Evolutionary conservation across 2,113 vertebrate genomes (phyloP).

Genomic region (human (Homo sapiens)): GRCh38 chr22:24891501-24892000

Average conservation of each 20-base stretch:
- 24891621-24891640: neutral
- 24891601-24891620: too few relatives aligned
- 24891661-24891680: neutral
- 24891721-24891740: neutral
- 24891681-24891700: neutral
- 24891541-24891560: neutral
- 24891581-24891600: neutral
- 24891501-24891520: neutral
- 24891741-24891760: neutral
- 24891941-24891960: accelerated
- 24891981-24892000: too few relatives aligned
- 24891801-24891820: neutral
- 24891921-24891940: neutral
- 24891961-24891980: neutral
- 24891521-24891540: neutral
- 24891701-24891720: neutral
- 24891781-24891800: neutral
- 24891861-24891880: neutral
- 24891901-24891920: accelerated
- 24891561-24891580: neutral
- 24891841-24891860: neutral
- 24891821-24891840: neutral
- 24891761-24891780: neutral
- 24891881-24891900: neutral
- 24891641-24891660: neutral